phyloP scores from a whole-genome alignment of 2,113 vertebrate genomes.

The Progne subis region DNA sequence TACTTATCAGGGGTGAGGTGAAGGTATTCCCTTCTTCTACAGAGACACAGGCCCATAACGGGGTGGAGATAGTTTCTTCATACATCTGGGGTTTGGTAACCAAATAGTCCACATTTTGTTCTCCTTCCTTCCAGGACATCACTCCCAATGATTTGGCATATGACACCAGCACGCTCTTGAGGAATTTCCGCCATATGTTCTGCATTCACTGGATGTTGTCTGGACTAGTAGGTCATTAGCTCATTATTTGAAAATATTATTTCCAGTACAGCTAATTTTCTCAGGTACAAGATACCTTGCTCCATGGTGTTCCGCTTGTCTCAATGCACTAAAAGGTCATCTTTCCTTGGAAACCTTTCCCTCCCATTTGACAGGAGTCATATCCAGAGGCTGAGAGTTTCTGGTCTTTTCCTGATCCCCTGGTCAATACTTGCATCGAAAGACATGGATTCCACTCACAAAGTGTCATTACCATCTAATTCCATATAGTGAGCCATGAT shows the following conservation, averaged over 20 bases:
- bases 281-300: not conserved
- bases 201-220: not conserved
- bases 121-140: not conserved
- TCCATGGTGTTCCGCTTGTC: not conserved
- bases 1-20: not conserved
- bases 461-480: not conserved
- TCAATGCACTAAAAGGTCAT: not conserved
- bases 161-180: not conserved
- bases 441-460: not conserved
- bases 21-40: not conserved
- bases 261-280: not conserved
- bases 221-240: not conserved
- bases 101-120: not conserved
- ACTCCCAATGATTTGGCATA: not conserved
- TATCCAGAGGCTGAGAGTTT: not conserved
- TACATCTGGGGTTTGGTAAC: not conserved
- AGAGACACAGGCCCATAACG: accelerated
- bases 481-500: accelerated
- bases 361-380: not conserved
- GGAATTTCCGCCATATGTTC: not conserved
- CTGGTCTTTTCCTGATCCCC: not conserved
- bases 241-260: not conserved
- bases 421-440: not conserved
- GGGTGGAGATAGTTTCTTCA: not conserved
- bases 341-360: not conserved